Base-by-base conservation (phyloP, 2,888 invertebrate species). In the Oscheius sp. region DNA sequence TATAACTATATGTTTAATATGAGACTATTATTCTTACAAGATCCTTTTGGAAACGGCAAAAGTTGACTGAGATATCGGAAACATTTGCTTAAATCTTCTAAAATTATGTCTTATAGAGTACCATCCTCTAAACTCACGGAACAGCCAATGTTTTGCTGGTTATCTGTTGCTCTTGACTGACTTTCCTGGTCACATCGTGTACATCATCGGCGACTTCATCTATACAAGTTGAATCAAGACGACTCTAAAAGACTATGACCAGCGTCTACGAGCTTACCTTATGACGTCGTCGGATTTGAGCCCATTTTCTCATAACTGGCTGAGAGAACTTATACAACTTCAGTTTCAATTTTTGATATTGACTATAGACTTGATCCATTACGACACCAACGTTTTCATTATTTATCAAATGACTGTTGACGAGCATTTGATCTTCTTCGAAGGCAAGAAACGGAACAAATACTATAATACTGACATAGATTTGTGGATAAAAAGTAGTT, bases 381-480 rank as follows among this genome's bases (percentile, higher is more conserved):
- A 91, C 89, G 65, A 88, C 87, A 56, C 88, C 87, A 51, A 91
- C 87, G 86, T 91, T 92, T 68, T 88, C 87, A 61, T 87, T 85
- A 47, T 90, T 90, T 64, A 92, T 87, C 71, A 90, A 87, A 87
- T 91, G 90, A 51, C 92, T 92, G 78, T 82, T 82, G 17, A 82
- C 57, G 2, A 85, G 73, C 12, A 82, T 90, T 89, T 92, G 91
- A 86, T 92, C 91, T 24, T 91, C 90, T 30, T 90, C 90, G 79
- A 90, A 91, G 72, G 90, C 89, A 80, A 91, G 90, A 87, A 92
- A 91, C 62, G 92, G 92, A 14, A 91, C 91, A 86, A 92, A 91
- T 5, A 91, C 92, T 85, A 92, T 91, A 80, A 92, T 91, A 73
- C 92, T 91, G 54, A 92, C 88, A 87, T 90, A 91, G 68, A 92